These are phyloP conservation scores for Cheilosia pagana DNA, from an alignment of 2,888 invertebrate genomes.

Conservation along the genomic window DNA sequence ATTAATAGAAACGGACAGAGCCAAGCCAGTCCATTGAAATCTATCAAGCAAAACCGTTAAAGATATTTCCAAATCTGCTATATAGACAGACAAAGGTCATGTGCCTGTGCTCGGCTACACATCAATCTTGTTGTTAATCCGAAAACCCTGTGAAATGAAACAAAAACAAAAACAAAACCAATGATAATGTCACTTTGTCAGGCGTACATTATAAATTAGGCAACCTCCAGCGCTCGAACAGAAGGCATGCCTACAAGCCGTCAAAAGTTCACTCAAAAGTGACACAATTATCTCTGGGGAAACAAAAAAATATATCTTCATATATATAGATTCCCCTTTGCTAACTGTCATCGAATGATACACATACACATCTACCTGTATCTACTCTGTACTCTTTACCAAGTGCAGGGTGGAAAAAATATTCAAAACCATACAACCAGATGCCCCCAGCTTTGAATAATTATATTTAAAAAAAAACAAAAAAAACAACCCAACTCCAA, in stretches of 20 bases:
- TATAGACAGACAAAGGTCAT: slow-evolving; percentile 52
- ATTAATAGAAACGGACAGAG: slow-evolving; percentile 12
- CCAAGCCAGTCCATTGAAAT: slow-evolving; percentile 35
- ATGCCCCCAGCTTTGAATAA: slow-evolving; percentile 72
- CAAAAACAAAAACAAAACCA: slow-evolving; percentile 40
- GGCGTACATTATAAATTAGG: slow-evolving; percentile 39
- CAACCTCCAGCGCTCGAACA: slow-evolving; percentile 31
- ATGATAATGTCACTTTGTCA: slow-evolving; percentile 55
- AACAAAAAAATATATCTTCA: neutral
- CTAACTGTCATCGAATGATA: slow-evolving; percentile 11
- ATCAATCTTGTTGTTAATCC: slow-evolving; percentile 47
- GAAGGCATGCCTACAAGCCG: slow-evolving; percentile 19
- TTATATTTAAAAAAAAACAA: slow-evolving; percentile 1
- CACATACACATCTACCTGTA: slow-evolving; percentile 29
- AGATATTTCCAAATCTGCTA: slow-evolving; percentile 45
- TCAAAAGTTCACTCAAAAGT: slow-evolving; percentile 69
- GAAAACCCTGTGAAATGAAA: slow-evolving; percentile 9
- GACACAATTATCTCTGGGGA: slow-evolving; percentile 61
- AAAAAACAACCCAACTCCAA: slow-evolving; percentile 16
- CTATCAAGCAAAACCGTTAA: slow-evolving; percentile 45
- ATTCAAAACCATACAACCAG: slow-evolving; percentile 28
- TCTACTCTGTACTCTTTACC: slow-evolving; percentile 19
- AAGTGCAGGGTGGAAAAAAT: slow-evolving; percentile 50
- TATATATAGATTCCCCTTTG: slow-evolving; percentile 30
- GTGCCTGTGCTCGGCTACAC: slow-evolving; percentile 3